Evolutionary conservation across 2,888 invertebrate genomes (phyloP), one percentile per base, ranked within the genome.

Genomic region (Tanytarsus gracilentus): DNA sequence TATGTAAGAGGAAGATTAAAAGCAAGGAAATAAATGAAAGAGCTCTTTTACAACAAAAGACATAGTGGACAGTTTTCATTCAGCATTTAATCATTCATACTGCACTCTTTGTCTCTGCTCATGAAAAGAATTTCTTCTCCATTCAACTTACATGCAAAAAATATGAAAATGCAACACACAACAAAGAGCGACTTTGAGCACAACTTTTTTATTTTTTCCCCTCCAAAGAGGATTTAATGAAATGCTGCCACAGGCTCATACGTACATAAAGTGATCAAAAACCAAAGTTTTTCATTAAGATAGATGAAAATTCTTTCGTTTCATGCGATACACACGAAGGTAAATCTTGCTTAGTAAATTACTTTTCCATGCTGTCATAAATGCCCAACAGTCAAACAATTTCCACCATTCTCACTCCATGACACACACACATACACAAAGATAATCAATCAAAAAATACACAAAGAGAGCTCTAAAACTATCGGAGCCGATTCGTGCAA

Each of bases 11-110:
- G n/a, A n/a, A n/a, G n/a, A n/a, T n/a, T n/a, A n/a, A n/a, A n/a
- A n/a, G n/a, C n/a, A n/a, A n/a, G n/a, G n/a, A n/a, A n/a, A n/a
- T n/a, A n/a, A n/a, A n/a, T n/a, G n/a, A n/a, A n/a, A n/a, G n/a
- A n/a, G n/a, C n/a, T n/a, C n/a, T n/a, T n/a, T n/a, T n/a, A n/a
- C n/a, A 44, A 44, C 44, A 44, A 44, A 29, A 27, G 40, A 7
- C n/a, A 5, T 16, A 44, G 48, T 26, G 58, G 58, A 58, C 58
- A 58, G 48, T 58, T 40, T 36, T 26, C 55, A 55, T 55, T 36
- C 39, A 39, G 26, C 55, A 55, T 55, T 58, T 58, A 58, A 58
- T 58, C 58, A 58, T 58, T 56, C 58, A 58, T 26, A 58, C 21
- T 44, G 11, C 23, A 23, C 44, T 23, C 23, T 44, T 44, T 44